Evolutionary conservation across 2,888 invertebrate genomes (phyloP).

Genomic region (Trachelus stipa): DNA sequence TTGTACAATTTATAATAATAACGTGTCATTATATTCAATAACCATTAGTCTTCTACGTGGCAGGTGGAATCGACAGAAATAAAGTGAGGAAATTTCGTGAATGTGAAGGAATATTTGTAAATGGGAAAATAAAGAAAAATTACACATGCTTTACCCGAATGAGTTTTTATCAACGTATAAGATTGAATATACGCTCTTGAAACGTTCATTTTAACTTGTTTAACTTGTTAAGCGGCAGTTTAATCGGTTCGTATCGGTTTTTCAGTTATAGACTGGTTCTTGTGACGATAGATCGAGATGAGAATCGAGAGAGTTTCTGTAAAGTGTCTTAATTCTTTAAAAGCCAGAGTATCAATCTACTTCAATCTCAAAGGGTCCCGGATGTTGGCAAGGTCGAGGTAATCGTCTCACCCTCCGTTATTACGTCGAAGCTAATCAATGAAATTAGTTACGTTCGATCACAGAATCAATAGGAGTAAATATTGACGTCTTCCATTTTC

Average conservation of each 20-base stretch:
- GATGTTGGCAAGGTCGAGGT: background rate
- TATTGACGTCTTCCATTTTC: background rate
- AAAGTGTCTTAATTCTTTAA: background rate
- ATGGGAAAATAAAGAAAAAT: background rate
- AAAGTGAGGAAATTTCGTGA: background rate
- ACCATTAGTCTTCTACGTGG: background rate
- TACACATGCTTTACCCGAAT: background rate
- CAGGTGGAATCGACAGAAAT: background rate
- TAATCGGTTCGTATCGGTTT: background rate
- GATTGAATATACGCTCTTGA: background rate
- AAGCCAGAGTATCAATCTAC: background rate
- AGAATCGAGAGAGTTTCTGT: constrained; percentile 3
- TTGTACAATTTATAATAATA: too few species aligned
- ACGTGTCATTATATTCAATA: background rate
- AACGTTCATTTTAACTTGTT: background rate
- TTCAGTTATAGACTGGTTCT: background rate
- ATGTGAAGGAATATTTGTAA: background rate
- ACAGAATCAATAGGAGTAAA: background rate
- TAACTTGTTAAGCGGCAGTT: constrained; percentile 1
- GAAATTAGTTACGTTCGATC: constrained; percentile 13
- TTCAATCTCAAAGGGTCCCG: background rate
- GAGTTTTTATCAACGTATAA: background rate
- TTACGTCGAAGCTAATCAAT: constrained; percentile 4
- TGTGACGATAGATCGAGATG: constrained; percentile 7
- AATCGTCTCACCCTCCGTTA: background rate